Evolutionary conservation across 2,888 invertebrate genomes (phyloP).

Genomic region (Papilio gigon): DNA sequence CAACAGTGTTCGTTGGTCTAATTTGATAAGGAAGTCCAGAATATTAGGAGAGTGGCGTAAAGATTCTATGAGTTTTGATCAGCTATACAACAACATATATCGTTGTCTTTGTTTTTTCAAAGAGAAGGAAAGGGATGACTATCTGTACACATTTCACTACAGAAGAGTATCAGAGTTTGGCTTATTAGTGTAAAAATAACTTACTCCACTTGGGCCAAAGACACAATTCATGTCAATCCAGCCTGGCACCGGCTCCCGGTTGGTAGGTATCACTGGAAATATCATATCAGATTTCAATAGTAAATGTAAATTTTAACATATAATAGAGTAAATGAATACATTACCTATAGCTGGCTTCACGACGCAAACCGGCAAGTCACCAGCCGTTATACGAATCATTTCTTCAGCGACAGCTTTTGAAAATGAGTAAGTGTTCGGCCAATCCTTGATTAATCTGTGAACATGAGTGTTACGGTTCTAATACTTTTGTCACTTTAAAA

Average conservation of each 20-base stretch:
- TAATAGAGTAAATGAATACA: not conserved
- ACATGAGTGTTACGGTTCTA: not conserved
- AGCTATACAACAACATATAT: no score
- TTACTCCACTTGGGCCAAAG: slow-evolving; percentile 43
- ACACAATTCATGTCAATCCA: slow-evolving; percentile 43
- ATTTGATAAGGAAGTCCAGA: no score
- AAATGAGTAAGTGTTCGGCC: slow-evolving; percentile 44
- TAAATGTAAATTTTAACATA: not conserved
- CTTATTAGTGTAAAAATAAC: no score
- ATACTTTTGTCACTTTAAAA: not conserved
- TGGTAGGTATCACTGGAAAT: slow-evolving; percentile 39
- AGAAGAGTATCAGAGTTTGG: no score
- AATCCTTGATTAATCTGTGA: slow-evolving; percentile 40
- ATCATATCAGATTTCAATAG: not conserved
- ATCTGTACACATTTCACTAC: no score
- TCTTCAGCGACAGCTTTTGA: slow-evolving; percentile 43
- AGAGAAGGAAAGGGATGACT: no score
- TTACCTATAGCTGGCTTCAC: slow-evolving; percentile 43
- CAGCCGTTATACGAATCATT: slow-evolving; percentile 29
- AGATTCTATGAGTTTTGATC: no score
- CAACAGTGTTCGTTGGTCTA: not conserved
- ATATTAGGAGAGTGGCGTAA: no score
- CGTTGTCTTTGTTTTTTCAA: no score
- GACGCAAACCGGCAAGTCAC: slow-evolving; percentile 40
- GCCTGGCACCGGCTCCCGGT: slow-evolving; percentile 40